phyloP scores from a whole-genome alignment of 2,113 vertebrate species.

The Ophiodon elongatus region DNA sequence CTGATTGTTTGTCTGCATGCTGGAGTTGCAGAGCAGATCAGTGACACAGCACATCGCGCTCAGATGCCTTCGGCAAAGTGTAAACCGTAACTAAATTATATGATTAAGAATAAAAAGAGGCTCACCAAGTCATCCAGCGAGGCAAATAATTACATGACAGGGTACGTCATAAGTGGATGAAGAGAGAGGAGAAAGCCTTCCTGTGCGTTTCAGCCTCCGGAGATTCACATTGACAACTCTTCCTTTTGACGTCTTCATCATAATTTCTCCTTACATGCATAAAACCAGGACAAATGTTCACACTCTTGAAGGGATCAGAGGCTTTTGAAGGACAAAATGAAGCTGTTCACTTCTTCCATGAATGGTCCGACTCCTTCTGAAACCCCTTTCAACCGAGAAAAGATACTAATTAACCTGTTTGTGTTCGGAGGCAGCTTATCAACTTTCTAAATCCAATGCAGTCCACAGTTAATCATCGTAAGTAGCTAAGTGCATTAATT shows the following conservation, averaged over 20 bases:
- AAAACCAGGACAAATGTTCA: constrained; percentile 35
- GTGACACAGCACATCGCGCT: constrained; percentile 22
- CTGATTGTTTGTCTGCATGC: constrained; percentile 45
- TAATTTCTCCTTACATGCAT: constrained; percentile 1
- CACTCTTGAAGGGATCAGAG: not conserved
- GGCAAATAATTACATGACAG: constrained; percentile 50
- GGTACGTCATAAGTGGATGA: constrained; percentile 36
- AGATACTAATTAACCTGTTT: constrained; percentile 64
- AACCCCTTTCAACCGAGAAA: constrained; percentile 23
- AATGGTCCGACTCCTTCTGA: not conserved
- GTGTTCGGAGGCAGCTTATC: constrained; percentile 61
- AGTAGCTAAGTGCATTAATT: constrained; percentile 68
- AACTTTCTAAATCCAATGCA: constrained; percentile 59
- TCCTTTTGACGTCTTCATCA: constrained; percentile 44
- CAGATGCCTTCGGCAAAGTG: constrained; percentile 26
- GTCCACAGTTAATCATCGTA: constrained; percentile 69
- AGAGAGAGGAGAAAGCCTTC: constrained; percentile 14
- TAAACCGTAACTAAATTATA: constrained; percentile 43
- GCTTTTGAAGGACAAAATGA: not conserved
- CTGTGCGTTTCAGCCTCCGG: not conserved
- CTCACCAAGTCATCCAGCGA: constrained; percentile 40
- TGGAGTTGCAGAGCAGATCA: constrained; percentile 13
- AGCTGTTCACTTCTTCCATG: not conserved
- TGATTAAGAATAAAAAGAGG: constrained; percentile 31
- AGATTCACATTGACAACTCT: constrained; percentile 35